phyloP scores from a whole-genome alignment of 1,140 invertebrate genomes.

The Caerostris extrusa region DNA sequence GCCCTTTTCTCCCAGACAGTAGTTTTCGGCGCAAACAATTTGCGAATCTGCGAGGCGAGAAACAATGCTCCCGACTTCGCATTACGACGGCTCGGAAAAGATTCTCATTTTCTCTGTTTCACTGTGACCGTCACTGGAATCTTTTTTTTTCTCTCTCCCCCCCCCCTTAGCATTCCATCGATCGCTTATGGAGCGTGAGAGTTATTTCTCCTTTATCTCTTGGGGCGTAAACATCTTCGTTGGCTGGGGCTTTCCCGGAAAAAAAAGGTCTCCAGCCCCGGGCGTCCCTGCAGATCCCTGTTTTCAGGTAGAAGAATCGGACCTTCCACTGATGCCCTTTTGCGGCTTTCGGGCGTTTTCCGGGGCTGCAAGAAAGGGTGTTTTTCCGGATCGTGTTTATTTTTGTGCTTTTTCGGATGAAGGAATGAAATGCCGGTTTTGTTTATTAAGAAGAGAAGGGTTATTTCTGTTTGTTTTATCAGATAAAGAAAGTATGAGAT shows the following conservation, averaged over 20 bases:
- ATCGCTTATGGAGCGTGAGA: constrained; percentile 18
- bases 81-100: not conserved
- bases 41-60: constrained; percentile 1
- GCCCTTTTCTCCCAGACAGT: not conserved
- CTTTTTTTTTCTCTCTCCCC: not conserved
- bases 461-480: not conserved
- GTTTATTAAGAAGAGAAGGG: not conserved
- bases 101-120: constrained; percentile 1
- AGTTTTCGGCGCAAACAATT: constrained; percentile 3
- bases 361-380: not conserved
- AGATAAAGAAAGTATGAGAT: not conserved
- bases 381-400: not conserved
- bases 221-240: constrained; percentile 33
- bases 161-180: not conserved
- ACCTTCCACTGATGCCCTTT: constrained; percentile 8
- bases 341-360: not conserved
- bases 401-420: not conserved
- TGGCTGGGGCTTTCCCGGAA: not conserved
- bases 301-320: not conserved
- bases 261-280: not conserved
- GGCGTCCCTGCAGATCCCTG: not conserved
- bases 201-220: constrained; percentile 21
- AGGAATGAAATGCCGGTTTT: not conserved
- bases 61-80: not conserved
- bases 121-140: not conserved